Evolutionary conservation across 1,140 invertebrate species (phyloP), one percentile per base, ranked within the genome.

Genomic region (Penaeus japonicus): DNA sequence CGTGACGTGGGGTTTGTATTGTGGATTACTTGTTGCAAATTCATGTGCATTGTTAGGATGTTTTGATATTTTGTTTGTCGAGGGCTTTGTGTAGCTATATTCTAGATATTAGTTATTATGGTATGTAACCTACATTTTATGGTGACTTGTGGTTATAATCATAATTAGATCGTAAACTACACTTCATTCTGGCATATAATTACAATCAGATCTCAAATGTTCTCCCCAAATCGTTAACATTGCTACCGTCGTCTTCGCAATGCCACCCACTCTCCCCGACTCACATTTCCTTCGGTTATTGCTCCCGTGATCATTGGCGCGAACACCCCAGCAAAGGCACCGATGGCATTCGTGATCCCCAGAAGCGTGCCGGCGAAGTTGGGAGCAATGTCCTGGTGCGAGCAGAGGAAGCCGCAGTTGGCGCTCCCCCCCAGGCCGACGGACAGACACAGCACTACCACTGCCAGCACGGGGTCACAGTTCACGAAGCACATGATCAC

Each of bases 401-500:
- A 95, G 18, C 95, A 93, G 75, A 92, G 89, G 47, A 90, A 91
- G 0, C 91, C 91, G 22, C 89, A 89, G 70, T 90, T 91, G 83
- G 89, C 39, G n/a, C 95, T 96, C 27, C 96, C 96, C 15, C 94
- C 94, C 89, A 96, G 95, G 1, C 95, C 95, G 0, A 96, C 95
- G 0, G 95, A 94, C 15, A 96, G 93, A 54, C 95, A 94, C 2
- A 97, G 93, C 92, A 97, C 94, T 62, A 95, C 92, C 91, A 96
- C 95, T 4, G 96, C 95, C 80, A 94, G 94, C 12, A 94, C 89
- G 87, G 95, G 93, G 92, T 96, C 94, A 91, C 96, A 96, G 57
- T 95, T 96, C 22, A 95, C 95, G 94, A 96, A 96, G 73, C 95
- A 96, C 90, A 96, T 96, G 83, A 95, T 95, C 65, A 97, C 91